Evolutionary conservation across 2,113 vertebrate genomes (phyloP).

Genomic region (Stegastes partitus): DNA sequence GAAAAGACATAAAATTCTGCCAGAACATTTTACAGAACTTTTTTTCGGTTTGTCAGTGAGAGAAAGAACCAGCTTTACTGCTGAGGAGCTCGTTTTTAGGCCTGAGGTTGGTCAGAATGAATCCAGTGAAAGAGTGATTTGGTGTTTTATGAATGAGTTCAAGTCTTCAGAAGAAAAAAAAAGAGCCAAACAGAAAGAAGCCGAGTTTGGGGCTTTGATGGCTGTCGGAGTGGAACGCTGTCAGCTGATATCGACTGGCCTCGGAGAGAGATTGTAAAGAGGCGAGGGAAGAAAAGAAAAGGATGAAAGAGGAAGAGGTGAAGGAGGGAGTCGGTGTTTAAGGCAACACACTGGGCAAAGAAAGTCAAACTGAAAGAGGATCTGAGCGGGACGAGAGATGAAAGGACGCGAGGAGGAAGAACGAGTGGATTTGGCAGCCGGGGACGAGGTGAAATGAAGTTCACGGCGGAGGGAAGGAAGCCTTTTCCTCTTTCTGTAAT

Average conservation of each 20-base stretch:
- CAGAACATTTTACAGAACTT: too few relatives aligned
- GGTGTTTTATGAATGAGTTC: neutral
- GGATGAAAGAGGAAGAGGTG: conserved; percentile 38
- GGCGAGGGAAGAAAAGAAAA: neutral
- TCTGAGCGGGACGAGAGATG: conserved; percentile 67
- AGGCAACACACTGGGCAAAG: conserved; percentile 28
- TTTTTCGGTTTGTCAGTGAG: too few relatives aligned
- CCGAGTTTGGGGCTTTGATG: conserved; percentile 35
- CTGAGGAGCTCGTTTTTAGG: too few relatives aligned
- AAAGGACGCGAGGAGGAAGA: conserved; percentile 59
- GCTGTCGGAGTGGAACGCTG: conserved; percentile 54
- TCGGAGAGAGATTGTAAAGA: neutral
- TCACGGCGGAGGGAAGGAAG: conserved; percentile 44
- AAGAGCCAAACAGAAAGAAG: neutral
- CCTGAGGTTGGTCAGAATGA: too few relatives aligned
- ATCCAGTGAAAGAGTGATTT: neutral
- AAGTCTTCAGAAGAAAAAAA: neutral
- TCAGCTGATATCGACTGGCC: conserved; percentile 45
- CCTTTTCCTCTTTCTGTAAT: conserved; percentile 55
- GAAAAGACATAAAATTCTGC: too few relatives aligned
- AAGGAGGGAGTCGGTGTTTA: conserved; percentile 16
- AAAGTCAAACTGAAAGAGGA: conserved; percentile 61
- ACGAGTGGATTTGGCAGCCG: conserved; percentile 64
- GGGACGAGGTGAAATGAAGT: conserved; percentile 70
- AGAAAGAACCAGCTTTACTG: too few relatives aligned